Evolutionary conservation across 2,113 vertebrate species (phyloP).

Genomic region (Ammodramus savannarum): DNA sequence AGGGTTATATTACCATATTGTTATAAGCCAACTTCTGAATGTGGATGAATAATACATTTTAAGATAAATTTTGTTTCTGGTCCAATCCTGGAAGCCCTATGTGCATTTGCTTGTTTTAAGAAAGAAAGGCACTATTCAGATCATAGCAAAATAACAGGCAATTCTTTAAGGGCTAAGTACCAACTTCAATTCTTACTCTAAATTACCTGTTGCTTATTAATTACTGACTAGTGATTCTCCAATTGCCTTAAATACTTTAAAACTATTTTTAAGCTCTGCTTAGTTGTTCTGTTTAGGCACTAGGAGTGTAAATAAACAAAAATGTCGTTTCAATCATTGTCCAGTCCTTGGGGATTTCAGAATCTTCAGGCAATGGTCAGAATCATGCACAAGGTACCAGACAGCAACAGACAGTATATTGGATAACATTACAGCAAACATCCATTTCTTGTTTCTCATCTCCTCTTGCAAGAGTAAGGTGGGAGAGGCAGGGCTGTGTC

Average conservation of each 20-base stretch:
- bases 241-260: neutral
- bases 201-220: neutral
- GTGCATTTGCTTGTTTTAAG: neutral
- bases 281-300: neutral
- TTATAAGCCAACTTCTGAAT: neutral
- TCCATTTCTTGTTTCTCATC: neutral
- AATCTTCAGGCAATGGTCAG: neutral
- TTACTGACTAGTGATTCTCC: neutral
- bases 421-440: neutral
- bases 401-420: neutral
- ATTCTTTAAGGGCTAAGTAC: neutral
- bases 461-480: neutral
- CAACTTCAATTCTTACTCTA: neutral
- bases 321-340: neutral
- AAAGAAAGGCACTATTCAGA: neutral
- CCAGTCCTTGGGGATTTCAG: neutral
- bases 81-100: neutral
- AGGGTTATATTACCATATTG: neutral
- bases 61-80: neutral
- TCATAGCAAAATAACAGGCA: neutral
- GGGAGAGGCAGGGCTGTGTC: neutral
- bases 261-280: neutral
- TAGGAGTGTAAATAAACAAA: neutral
- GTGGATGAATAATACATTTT: neutral
- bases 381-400: neutral